phyloP scores from a whole-genome alignment of 2,888 invertebrate genomes.

The Crepidodera aurea region DNA sequence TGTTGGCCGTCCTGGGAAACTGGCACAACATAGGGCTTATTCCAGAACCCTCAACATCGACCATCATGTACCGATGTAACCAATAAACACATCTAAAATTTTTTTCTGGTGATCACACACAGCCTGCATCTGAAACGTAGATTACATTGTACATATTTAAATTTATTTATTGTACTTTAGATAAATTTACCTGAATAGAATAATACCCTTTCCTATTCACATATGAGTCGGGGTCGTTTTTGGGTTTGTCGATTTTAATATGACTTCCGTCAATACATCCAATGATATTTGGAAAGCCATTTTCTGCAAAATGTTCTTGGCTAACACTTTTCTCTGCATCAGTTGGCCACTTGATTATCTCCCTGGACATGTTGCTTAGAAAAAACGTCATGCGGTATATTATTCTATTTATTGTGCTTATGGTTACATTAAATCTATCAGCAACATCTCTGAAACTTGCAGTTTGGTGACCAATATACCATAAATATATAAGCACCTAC shows the following conservation, averaged over 20 bases:
- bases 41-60: too few species aligned
- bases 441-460: slow-evolving; percentile 36
- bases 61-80: slow-evolving; percentile 8
- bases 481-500: background rate
- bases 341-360: slow-evolving; percentile 32
- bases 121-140: slow-evolving; percentile 15
- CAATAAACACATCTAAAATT: slow-evolving; percentile 21
- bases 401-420: slow-evolving; percentile 34
- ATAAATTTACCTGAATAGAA: slow-evolving; percentile 33
- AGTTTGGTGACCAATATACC: background rate
- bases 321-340: slow-evolving; percentile 26
- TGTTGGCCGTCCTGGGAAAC: too few species aligned
- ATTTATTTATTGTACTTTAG: too few species aligned
- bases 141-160: too few species aligned
- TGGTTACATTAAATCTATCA: slow-evolving; percentile 39
- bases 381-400: slow-evolving; percentile 34
- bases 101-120: slow-evolving; percentile 16
- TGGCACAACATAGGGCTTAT: too few species aligned
- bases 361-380: slow-evolving; percentile 32
- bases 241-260: slow-evolving; percentile 35
- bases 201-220: slow-evolving; percentile 28
- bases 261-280: slow-evolving; percentile 35
- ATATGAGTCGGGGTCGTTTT: slow-evolving; percentile 37
- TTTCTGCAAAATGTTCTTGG: slow-evolving; percentile 27
- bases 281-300: slow-evolving; percentile 34